Conservation (phyloP, 1,140 invertebrate genomes). For the Neomicropteryx cornuta region DNA sequence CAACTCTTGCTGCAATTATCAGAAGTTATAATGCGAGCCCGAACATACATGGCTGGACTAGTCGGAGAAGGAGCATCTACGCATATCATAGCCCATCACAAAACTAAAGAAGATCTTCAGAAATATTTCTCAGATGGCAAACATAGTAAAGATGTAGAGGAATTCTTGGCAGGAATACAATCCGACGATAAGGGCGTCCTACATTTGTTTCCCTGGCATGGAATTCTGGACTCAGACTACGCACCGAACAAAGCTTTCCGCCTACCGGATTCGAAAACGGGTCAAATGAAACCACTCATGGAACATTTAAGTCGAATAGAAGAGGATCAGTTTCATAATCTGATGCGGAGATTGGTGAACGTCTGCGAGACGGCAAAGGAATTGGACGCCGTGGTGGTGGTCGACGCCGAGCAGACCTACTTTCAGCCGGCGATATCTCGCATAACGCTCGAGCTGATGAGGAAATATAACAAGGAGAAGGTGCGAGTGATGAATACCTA, state of each 20-base stretch:
- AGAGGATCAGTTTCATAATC: constrained; percentile 92
- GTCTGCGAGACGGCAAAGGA: constrained; percentile 75
- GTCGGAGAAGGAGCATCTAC: constrained; percentile 56
- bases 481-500: constrained; percentile 95
- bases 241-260: constrained; percentile 74
- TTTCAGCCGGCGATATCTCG: constrained; percentile 96
- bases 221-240: constrained; percentile 75
- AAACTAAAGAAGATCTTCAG: constrained; percentile 69
- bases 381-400: constrained; percentile 87
- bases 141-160: too few species aligned
- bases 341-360: constrained; percentile 80
- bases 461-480: constrained; percentile 76
- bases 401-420: constrained; percentile 96
- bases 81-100: constrained; percentile 65
- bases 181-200: constrained; percentile 55
- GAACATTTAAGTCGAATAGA: constrained; percentile 76
- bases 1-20: constrained; percentile 89
- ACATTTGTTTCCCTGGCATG: constrained; percentile 91
- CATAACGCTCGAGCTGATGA: constrained; percentile 90
- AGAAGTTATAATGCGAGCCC: constrained; percentile 82
- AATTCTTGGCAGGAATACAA: too few species aligned
- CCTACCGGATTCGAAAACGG: constrained; percentile 80
- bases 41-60: constrained; percentile 78
- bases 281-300: constrained; percentile 68
- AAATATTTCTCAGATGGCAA: constrained; percentile 69